phyloP scores from a whole-genome alignment of 2,113 vertebrate species.

The Oxyruncus cristatus region DNA sequence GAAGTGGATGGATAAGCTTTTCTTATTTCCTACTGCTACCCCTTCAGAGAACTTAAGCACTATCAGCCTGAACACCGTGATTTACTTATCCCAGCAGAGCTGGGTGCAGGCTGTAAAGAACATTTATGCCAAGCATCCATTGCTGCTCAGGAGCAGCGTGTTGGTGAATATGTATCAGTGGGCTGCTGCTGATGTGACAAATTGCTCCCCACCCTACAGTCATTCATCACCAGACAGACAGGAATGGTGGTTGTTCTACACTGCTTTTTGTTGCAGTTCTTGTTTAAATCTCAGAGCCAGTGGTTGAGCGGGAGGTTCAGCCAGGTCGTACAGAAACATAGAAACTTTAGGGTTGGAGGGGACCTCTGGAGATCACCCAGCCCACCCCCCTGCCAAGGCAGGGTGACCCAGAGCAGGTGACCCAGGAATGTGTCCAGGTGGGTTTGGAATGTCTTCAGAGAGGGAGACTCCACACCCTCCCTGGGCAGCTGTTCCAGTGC shows the following conservation, averaged over 20 bases:
- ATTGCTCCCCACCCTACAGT: neutral
- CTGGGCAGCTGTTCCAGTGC: neutral
- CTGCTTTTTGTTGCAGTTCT: neutral
- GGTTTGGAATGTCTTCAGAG: neutral
- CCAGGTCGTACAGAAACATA: rapidly evolving
- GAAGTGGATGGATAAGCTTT: neutral
- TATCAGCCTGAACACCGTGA: neutral
- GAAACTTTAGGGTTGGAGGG: neutral
- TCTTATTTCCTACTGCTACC: neutral
- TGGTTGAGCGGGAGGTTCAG: neutral
- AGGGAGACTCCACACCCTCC: rapidly evolving
- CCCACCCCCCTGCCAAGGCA: neutral
- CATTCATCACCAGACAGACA: neutral
- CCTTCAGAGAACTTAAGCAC: neutral
- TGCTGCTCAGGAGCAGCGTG: rapidly evolving
- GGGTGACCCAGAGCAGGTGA: neutral
- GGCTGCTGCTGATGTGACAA: neutral
- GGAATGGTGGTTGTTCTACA: rapidly evolving
- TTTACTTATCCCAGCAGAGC: neutral
- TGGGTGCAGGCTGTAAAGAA: neutral
- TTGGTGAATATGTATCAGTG: neutral
- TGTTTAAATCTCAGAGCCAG: neutral
- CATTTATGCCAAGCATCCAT: neutral
- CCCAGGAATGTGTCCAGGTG: neutral
- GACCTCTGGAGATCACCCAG: rapidly evolving